These are phyloP conservation scores for Ethmia dodecea DNA, from an alignment of 2,888 invertebrate species.

Conservation along the genomic window DNA sequence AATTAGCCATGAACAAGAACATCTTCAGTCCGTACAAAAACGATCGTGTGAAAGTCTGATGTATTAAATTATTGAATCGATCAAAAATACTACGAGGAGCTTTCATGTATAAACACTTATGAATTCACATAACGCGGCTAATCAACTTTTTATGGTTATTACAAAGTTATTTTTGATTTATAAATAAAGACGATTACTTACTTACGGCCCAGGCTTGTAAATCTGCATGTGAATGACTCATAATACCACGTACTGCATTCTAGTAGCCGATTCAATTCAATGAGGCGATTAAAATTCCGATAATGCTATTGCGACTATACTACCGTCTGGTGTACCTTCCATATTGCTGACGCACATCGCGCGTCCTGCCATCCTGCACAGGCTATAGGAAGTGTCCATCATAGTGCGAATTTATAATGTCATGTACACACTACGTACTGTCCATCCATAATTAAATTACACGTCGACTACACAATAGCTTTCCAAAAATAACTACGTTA, in stretches of 20 bases:
- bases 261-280: slow-evolving; percentile 62
- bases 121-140: too few relatives aligned
- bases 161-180: not conserved
- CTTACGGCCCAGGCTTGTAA: not conserved
- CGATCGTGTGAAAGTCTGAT: too few relatives aligned
- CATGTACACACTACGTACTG: too few relatives aligned
- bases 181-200: not conserved
- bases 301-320: slow-evolving; percentile 44
- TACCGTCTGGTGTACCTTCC: slow-evolving; percentile 62
- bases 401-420: slow-evolving; percentile 23
- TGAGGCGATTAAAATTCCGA: slow-evolving; percentile 66
- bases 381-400: slow-evolving; percentile 54
- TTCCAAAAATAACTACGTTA: too few relatives aligned
- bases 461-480: too few relatives aligned
- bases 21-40: too few relatives aligned
- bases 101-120: too few relatives aligned
- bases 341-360: slow-evolving; percentile 55
- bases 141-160: too few relatives aligned
- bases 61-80: too few relatives aligned
- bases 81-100: too few relatives aligned
- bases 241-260: slow-evolving; percentile 49
- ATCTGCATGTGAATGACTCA: slow-evolving; percentile 45
- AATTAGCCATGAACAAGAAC: too few relatives aligned
- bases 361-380: slow-evolving; percentile 53
- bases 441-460: too few relatives aligned